These are phyloP conservation scores for Oxygymnocypris stewartii DNA, from an alignment of 2,113 vertebrate species.

Conservation along the genomic window DNA sequence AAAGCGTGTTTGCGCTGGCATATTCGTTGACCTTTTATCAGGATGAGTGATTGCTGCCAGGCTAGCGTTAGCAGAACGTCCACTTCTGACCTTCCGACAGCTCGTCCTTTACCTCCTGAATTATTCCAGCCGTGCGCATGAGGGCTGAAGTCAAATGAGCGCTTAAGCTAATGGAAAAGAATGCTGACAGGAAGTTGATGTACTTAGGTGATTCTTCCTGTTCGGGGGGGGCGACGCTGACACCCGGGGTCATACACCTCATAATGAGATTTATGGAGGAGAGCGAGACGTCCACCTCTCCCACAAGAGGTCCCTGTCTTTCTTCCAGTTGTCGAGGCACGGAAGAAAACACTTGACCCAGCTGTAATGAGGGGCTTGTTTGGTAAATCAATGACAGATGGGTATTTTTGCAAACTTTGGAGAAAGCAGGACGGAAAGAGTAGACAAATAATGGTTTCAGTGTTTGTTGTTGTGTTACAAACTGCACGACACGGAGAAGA, in stretches of 20 bases:
- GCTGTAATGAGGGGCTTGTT: conserved; percentile 55
- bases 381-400: conserved; percentile 5
- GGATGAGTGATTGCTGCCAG: conserved; percentile 41
- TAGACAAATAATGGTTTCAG: not conserved
- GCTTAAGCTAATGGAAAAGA: conserved; percentile 54
- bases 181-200: conserved; percentile 38
- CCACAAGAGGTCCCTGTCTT: conserved; percentile 19
- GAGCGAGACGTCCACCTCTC: conserved; percentile 27
- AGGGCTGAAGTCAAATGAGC: conserved; percentile 41
- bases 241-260: conserved; percentile 43
- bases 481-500: not conserved
- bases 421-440: conserved; percentile 14
- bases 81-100: conserved; percentile 35
- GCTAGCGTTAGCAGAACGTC: conserved; percentile 29
- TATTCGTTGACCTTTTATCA: conserved; percentile 42
- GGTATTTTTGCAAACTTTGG: not conserved
- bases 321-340: conserved; percentile 42
- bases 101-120: conserved; percentile 43
- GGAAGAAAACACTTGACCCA: conserved; percentile 47
- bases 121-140: conserved; percentile 25
- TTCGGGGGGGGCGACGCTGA: conserved; percentile 37
- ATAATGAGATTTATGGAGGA: conserved; percentile 63
- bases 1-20: conserved; percentile 25
- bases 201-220: conserved; percentile 45
- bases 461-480: not conserved